Base-by-base conservation (phyloP, 2,797 vertebrate species). In the Melanotaenia nigrans region DNA sequence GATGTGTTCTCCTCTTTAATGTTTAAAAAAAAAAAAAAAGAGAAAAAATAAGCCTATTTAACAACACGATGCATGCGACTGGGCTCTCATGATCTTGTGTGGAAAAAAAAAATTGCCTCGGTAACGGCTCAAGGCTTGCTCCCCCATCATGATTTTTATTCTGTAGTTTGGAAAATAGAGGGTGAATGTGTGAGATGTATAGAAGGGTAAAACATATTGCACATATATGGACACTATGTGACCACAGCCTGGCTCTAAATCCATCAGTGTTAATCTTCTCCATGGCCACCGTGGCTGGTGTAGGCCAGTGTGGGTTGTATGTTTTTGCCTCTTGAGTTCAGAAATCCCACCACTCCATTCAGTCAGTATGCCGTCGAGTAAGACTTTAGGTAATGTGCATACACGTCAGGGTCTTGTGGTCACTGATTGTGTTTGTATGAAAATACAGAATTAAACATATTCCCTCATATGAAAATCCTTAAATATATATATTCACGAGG, bases 201-300 rank as follows among this genome's bases (percentile, higher is more conserved):
- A 71, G 60, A 82, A 13, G 62, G 80, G 72, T 73, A 60, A 86
- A 84, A 84, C 83, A 78, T 77, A 79, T 85, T 87, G 85, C 92
- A 90, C 89, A 75, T 87, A 71, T 67, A 83, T 51, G 82, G 72
- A 82, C 73, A 68, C 77, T 81, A 45, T 80, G 79, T 65, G 78
- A 75, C 87, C 82, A 82, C 83, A 84, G 82, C 70, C 85, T 71
- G 64, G 77, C 80, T 84, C 82, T 82, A 80, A 83, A 86, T 88
- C 79, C 84, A 85, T 86, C 87, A 86, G 91, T 89, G 88, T 92
- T 92, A 85, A 86, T 81, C 71, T 83, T 92, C 88, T 87, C 87
- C 87, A 91, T 92, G 90, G 90, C 89, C 92, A 92, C 90, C 45
- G 86, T 80, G 86, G 83, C 85, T 89, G 90, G 79, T 83, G 81